phyloP scores from a whole-genome alignment of 2,113 vertebrate species.

The Nesogale talazaci region DNA sequence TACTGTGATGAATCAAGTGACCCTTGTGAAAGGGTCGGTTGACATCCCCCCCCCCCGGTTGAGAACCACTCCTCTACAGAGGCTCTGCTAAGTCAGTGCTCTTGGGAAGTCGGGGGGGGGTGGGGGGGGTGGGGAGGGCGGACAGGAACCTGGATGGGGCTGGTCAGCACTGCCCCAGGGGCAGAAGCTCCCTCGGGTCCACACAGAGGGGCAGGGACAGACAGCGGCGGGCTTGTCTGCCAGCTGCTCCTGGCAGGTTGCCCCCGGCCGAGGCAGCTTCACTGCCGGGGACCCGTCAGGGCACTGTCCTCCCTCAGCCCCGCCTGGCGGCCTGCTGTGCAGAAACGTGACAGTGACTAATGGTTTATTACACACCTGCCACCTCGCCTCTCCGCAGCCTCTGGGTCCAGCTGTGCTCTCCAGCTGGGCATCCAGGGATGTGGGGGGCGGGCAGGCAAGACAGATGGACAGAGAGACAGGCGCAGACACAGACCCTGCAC shows the following conservation, averaged over 20 bases:
- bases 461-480: background rate
- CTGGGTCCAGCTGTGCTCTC: conserved; percentile 63
- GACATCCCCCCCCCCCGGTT: too few relatives aligned
- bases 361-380: conserved; percentile 86
- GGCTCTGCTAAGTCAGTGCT: too few relatives aligned
- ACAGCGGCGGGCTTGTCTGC: conserved; percentile 53
- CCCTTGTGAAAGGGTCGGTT: too few relatives aligned
- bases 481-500: fast-evolving
- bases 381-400: conserved; percentile 78
- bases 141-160: background rate
- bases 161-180: background rate
- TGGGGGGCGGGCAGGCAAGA: background rate
- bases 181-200: background rate
- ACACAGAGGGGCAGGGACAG: fast-evolving
- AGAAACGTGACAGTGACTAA: conserved; percentile 86
- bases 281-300: conserved; percentile 75
- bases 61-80: too few relatives aligned
- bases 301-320: conserved; percentile 70
- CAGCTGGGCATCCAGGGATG: background rate
- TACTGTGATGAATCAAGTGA: too few relatives aligned
- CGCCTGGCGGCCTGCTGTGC: conserved; percentile 53
- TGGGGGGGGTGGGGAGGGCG: background rate
- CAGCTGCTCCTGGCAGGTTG: conserved; percentile 78
- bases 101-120: too few relatives aligned
- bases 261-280: conserved; percentile 62